A percentile compares a stretch with the other conserved stretches of the same genome.
Conservation (phyloP, 2,113 vertebrate species). For the Heteronetta atricapilla region DNA sequence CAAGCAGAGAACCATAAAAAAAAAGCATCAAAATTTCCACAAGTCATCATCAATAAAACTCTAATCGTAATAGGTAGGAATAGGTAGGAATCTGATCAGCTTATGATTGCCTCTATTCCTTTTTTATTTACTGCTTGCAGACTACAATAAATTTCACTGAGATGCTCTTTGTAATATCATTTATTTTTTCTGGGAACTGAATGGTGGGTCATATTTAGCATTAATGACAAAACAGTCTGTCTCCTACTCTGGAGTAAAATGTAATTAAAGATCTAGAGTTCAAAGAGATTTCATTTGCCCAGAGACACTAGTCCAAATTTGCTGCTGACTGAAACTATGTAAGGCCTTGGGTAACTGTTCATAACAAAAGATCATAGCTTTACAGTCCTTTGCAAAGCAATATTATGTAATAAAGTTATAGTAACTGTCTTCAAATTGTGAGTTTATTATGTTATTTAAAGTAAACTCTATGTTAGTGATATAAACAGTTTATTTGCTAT, state of each 20-base stretch:
- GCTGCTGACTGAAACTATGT: background rate
- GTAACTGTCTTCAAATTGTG: background rate
- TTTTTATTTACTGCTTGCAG: background rate
- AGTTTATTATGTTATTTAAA: slow-evolving; percentile 1
- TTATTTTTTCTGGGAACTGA: background rate
- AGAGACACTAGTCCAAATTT: background rate
- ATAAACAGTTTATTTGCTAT: background rate
- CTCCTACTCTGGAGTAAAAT: background rate
- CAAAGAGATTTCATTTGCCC: background rate
- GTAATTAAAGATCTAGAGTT: background rate
- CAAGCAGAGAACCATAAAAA: background rate
- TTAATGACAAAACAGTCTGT: background rate
- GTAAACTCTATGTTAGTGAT: slow-evolving; percentile 10
- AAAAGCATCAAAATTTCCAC: background rate
- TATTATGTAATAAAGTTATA: background rate
- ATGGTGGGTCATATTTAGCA: background rate
- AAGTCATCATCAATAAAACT: background rate
- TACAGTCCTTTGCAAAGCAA: background rate
- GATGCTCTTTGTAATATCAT: background rate
- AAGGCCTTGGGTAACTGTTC: background rate
- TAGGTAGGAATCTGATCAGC: background rate
- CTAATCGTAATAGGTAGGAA: too few relatives aligned
- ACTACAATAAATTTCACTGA: background rate
- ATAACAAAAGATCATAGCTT: background rate
- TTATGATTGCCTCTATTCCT: background rate